Percentiles rank a stretch among this genome's conserved stretches.
Conservation (phyloP, 2,113 vertebrate species). For the Mustela lutreola region DNA sequence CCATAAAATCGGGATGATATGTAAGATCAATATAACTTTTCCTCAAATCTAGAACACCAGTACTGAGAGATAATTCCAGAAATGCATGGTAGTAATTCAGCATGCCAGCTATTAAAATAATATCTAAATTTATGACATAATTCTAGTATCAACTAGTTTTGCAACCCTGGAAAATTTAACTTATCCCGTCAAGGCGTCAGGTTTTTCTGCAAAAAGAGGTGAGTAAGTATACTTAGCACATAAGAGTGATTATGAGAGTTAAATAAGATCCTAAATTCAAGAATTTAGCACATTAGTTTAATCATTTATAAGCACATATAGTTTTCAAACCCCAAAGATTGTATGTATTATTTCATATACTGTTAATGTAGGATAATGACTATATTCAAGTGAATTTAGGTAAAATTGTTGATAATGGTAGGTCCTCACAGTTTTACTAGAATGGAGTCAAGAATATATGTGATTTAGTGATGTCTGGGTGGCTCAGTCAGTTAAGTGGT, state of each 20-base stretch:
- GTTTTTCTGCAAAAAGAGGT: background rate
- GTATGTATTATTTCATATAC: background rate
- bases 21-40: background rate
- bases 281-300: slow-evolving; percentile 14
- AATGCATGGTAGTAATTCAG: background rate
- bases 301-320: slow-evolving; percentile 50
- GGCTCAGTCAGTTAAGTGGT: no score
- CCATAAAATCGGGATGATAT: background rate
- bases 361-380: slow-evolving; percentile 39
- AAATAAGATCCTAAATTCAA: slow-evolving; percentile 62
- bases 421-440: background rate
- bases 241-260: slow-evolving; percentile 40
- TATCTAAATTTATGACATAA: background rate
- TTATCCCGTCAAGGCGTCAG: background rate
- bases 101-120: background rate
- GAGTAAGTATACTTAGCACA: background rate
- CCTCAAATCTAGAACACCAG: background rate
- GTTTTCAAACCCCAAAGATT: background rate
- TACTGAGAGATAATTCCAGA: background rate
- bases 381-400: slow-evolving; percentile 22
- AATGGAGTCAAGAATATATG: background rate
- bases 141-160: background rate
- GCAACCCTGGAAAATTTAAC: background rate
- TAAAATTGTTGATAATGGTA: slow-evolving; percentile 42
- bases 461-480: background rate